A percentile compares a stretch with the other conserved stretches of the same genome.
Conservation (phyloP, 92 coral and sea anemone genomes). For the Porites evermanni region DNA sequence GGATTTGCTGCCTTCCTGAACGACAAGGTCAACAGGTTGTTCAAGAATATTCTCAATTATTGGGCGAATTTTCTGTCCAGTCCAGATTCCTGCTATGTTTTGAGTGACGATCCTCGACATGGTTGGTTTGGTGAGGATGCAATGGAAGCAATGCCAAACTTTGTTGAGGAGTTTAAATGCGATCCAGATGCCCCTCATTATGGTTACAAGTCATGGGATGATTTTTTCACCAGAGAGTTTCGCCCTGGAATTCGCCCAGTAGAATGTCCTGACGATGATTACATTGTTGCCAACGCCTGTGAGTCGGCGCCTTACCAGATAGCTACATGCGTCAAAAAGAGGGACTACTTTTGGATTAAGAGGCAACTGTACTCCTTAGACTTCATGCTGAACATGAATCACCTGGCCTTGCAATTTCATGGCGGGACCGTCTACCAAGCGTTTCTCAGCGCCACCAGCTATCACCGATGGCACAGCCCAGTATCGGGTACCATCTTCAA, state of each 20-base stretch:
- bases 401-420: conserved; percentile 59
- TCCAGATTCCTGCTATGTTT: conserved; percentile 49
- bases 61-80: conserved; percentile 63
- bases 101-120: conserved; percentile 36
- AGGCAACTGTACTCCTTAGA: conserved; percentile 63
- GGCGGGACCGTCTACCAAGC: conserved; percentile 82
- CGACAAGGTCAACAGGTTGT: conserved; percentile 62
- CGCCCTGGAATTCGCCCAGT: conserved; percentile 69
- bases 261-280: conserved; percentile 53
- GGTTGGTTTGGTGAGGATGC: conserved; percentile 76
- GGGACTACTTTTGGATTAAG: conserved; percentile 67
- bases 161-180: conserved; percentile 67
- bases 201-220: conserved; percentile 75
- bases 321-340: conserved; percentile 18
- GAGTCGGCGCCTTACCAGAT: conserved; percentile 73
- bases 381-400: conserved; percentile 59
- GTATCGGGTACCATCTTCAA: conserved; percentile 60
- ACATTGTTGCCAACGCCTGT: conserved; percentile 71
- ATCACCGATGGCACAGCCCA: conserved; percentile 86
- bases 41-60: conserved; percentile 65
- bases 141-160: conserved; percentile 65
- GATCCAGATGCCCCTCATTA: conserved; percentile 36
- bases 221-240: conserved; percentile 67
- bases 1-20: conserved; percentile 74
- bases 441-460: conserved; percentile 70